phyloP scores from a whole-genome alignment of 92 coral and sea anemone species.

The Phenganax subtilis region DNA sequence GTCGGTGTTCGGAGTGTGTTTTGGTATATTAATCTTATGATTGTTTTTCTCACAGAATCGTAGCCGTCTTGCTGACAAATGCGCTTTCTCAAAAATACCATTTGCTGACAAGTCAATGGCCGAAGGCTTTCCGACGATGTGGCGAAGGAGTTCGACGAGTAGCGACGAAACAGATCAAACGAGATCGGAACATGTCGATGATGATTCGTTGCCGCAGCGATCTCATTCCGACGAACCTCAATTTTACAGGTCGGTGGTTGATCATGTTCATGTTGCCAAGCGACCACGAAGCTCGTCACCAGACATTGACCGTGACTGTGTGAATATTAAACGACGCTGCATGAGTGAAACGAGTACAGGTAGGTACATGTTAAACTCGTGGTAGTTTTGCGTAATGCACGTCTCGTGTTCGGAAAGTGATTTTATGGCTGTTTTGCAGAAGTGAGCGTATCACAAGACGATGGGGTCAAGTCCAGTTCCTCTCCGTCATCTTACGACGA shows the following conservation, averaged over 20 bases:
- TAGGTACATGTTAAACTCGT: neutral
- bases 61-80: slow-evolving; percentile 88
- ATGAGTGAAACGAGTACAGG: slow-evolving; percentile 29
- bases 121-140: slow-evolving; percentile 41
- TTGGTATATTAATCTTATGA: neutral
- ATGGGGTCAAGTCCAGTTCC: neutral
- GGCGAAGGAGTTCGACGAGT: slow-evolving; percentile 41
- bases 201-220: slow-evolving; percentile 27
- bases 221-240: slow-evolving; percentile 40
- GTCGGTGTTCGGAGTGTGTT: no score
- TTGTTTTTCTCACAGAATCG: slow-evolving; percentile 72
- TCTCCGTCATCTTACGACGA: slow-evolving; percentile 18
- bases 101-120: slow-evolving; percentile 36
- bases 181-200: slow-evolving; percentile 19
- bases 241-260: slow-evolving; percentile 50
- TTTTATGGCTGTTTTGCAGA: no score
- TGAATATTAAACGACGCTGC: slow-evolving; percentile 26
- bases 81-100: slow-evolving; percentile 60
- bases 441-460: neutral
- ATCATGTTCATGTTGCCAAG: slow-evolving; percentile 61
- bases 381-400: slow-evolving; percentile 10
- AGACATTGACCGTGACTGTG: slow-evolving; percentile 40
- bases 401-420: no score
- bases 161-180: slow-evolving; percentile 40
- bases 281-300: slow-evolving; percentile 83